Evolutionary conservation across 2,113 vertebrate species (phyloP).

Genomic region (Tachuris rubrigastra): DNA sequence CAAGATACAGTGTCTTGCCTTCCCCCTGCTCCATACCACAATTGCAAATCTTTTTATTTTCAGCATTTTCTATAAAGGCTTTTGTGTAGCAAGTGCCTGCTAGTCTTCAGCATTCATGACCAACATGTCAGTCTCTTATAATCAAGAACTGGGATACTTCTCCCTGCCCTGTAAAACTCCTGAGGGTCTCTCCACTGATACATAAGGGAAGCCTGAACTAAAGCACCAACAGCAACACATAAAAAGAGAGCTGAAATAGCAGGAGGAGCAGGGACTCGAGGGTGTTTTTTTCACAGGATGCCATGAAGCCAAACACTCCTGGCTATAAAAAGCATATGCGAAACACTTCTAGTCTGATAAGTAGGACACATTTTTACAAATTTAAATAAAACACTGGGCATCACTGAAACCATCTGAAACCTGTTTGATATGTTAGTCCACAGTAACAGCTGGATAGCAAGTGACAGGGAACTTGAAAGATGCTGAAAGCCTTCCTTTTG

Average conservation of each 20-base stretch:
- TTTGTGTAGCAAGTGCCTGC: constrained; percentile 14
- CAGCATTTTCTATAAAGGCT: background rate
- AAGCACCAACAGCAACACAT: background rate
- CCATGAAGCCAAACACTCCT: constrained; percentile 38
- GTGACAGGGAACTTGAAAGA: background rate
- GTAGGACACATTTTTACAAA: background rate
- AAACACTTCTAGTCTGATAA: background rate
- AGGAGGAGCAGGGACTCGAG: background rate
- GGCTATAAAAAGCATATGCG: background rate
- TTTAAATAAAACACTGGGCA: constrained; percentile 4
- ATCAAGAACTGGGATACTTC: constrained; percentile 37
- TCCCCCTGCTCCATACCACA: background rate
- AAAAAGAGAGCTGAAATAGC: background rate
- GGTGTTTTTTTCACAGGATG: background rate
- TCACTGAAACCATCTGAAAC: background rate
- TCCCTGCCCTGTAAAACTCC: background rate
- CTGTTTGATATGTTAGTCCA: background rate
- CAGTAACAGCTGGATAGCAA: background rate
- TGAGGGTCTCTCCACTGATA: background rate
- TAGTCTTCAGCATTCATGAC: constrained; percentile 43
- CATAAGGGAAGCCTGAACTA: background rate
- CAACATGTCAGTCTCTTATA: constrained; percentile 39
- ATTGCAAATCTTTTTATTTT: background rate
- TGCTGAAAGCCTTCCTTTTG: constrained; percentile 12
- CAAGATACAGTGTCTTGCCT: background rate